A percentile compares a stretch with the other conserved stretches of the same genome.
These are phyloP conservation scores for Choloepus didactylus DNA, from an alignment of 2,797 vertebrate species.

Conservation along the genomic window DNA sequence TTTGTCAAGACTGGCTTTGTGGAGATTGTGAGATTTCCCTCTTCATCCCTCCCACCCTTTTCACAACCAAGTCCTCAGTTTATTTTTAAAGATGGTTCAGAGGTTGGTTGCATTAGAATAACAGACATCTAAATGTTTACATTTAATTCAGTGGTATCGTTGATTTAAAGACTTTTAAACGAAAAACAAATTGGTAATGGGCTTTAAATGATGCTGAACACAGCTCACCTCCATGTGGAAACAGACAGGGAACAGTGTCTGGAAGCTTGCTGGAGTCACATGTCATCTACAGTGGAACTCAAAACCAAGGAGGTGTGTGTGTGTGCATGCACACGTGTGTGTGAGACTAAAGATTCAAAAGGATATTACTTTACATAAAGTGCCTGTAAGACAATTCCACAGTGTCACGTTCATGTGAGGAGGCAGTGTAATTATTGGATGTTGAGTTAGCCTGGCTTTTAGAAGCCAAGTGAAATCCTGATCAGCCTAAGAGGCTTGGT, in stretches of 20 bases:
- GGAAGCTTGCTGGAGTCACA: neutral
- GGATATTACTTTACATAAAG: neutral
- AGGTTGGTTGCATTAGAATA: slow-evolving; percentile 39
- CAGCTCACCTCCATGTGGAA: neutral
- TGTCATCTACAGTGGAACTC: neutral
- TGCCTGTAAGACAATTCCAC: neutral
- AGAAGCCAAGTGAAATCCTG: neutral
- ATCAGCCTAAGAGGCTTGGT: neutral
- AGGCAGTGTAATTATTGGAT: neutral
- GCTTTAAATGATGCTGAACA: slow-evolving; percentile 36
- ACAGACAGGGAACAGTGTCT: neutral
- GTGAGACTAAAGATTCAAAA: neutral
- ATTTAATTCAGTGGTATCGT: slow-evolving; percentile 53
- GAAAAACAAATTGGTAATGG: slow-evolving; percentile 21
- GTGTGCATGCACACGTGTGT: neutral
- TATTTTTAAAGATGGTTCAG: slow-evolving; percentile 64
- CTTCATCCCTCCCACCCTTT: neutral
- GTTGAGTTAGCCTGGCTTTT: neutral
- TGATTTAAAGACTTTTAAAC: slow-evolving; percentile 55
- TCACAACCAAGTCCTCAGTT: neutral
- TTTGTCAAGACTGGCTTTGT: neutral
- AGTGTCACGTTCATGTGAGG: neutral
- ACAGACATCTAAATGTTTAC: slow-evolving; percentile 38
- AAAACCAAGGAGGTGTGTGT: neutral
- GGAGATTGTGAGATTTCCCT: neutral